Evolutionary conservation across 2,113 vertebrate genomes (phyloP).

Genomic region (Puma concolor): DNA sequence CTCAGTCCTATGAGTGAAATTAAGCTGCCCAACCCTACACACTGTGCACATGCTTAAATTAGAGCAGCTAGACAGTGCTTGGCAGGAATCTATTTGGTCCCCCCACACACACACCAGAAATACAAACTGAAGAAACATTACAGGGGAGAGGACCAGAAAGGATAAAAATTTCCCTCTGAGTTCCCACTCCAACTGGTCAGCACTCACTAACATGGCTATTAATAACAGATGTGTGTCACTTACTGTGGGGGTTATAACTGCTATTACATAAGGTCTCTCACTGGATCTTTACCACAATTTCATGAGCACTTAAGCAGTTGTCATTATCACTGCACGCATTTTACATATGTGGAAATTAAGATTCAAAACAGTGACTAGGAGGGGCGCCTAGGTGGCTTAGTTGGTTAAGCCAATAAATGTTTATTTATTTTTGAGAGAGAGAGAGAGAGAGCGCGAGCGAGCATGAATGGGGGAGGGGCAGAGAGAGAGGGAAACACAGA

Average conservation of each 20-base stretch:
- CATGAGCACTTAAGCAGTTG: not conserved
- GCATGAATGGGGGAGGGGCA: no score
- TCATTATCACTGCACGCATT: not conserved
- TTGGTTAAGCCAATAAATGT: no score
- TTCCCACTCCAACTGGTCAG: not conserved
- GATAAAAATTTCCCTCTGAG: constrained; percentile 15
- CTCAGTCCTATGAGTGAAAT: constrained; percentile 44
- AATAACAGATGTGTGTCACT: not conserved
- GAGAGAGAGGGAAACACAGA: no score
- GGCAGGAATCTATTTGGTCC: not conserved
- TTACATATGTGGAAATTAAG: not conserved
- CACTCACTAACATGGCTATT: not conserved
- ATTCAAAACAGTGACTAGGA: not conserved
- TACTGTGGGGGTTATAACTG: not conserved
- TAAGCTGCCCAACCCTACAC: not conserved
- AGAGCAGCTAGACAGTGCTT: constrained; percentile 22
- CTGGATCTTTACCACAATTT: not conserved
- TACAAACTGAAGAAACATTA: not conserved
- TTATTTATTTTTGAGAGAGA: no score
- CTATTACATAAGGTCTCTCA: not conserved
- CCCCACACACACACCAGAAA: not conserved
- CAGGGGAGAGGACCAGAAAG: not conserved
- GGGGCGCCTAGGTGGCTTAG: no score
- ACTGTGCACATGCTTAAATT: not conserved
- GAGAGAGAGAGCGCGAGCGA: no score